Base-by-base conservation (phyloP, 2,113 vertebrate genomes). In the Nipponia nippon region DNA sequence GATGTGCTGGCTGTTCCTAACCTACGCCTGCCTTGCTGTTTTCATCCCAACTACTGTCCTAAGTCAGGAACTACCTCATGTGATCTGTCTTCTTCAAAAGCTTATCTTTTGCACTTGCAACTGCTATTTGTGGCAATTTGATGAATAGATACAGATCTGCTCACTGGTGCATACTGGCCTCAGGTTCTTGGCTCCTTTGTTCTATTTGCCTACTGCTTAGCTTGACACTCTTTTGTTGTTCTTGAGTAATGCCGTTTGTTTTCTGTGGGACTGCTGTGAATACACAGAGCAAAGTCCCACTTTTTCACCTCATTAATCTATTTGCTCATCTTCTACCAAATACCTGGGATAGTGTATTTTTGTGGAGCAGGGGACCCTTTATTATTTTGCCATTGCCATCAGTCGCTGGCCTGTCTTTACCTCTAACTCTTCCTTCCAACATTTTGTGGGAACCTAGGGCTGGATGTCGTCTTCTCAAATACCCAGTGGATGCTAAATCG, bases 81-180 rank as follows among this genome's bases (percentile, higher is more conserved):
- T 34, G 65, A 91, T 94, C 78, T 69, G 36, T 95, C 82, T 91
- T 94, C 73, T 89, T 94, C 91, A 93, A 90, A 71, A 88, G 61
- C 70, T 96, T 95, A 79, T 93, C 73, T 88, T 95, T 83, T 80
- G 65, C 70, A 85, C 30, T 96, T 90, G 78, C 84, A 46, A 65
- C 62, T 85, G 49, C 61, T 79, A 40, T 58, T 49, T n/a, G 81
- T 91, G 94, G 58, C 73, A 87, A 88, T 85, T 61, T 93, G 87
- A 96, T 85, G 56, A 94, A 94, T 53, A 87, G 87, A 78, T 91
- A 47, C 4, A 69, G 87, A 61, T 85, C 77, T 93, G 87, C 70
- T 94, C 91, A 69, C 44, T 90, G 84, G 96, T 93, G 82, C 93
- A 76, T 76, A 72, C 84, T 66, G 87, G 95, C 95, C 87, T 87